Evolutionary conservation across 2,888 invertebrate genomes (phyloP), one percentile per base, ranked within the genome.

Genomic region (Nesidiocoris tenuis): DNA sequence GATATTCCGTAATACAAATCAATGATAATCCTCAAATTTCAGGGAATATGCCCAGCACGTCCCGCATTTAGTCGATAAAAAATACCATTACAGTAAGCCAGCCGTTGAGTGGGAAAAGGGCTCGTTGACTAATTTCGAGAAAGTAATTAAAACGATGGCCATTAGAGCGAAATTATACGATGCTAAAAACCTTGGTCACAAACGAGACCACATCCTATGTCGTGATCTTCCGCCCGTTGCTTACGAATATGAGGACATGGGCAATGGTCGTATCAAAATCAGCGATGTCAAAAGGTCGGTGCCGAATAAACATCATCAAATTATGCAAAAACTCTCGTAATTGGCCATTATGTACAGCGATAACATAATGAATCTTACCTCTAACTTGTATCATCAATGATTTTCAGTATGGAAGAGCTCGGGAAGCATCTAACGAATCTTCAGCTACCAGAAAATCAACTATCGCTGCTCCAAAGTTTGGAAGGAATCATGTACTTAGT

Each of bases 401-500:
- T n/a, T 72, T 72, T 54, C 72, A 72, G 72, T 19, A 72, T 72
- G 61, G n/a, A n/a, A 3, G 61, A 54, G 72, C 61, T 72, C 9
- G 72, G 72, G 21, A 61, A 56, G 54, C 2, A 17, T 1, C 17
- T 72, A n/a, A 39, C 61, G 21, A 54, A 23, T 2, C 61, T 72
- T 16, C 39, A 72, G 17, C 25, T 75, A 18, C 74, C 74, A 17
- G 25, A n/a, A 12, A 75, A 75, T 18, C 65, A 75, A 21, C 19
- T 75, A 16, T 56, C 74, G 2, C 25, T 75, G 18, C 24, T 75
- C 1, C 57, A 57, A 24, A 66, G 39, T 1, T 56, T 57, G 7
- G 59, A 21, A 25, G 74, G 74, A 5, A 59, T 75, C 24, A 65
- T 75, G 74, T 24, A 12, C 0, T 2, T 75, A 2, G 12, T 66